Evolutionary conservation across 2,797 vertebrate species (phyloP).

Genomic region (Pseudochirops corinnae): DNA sequence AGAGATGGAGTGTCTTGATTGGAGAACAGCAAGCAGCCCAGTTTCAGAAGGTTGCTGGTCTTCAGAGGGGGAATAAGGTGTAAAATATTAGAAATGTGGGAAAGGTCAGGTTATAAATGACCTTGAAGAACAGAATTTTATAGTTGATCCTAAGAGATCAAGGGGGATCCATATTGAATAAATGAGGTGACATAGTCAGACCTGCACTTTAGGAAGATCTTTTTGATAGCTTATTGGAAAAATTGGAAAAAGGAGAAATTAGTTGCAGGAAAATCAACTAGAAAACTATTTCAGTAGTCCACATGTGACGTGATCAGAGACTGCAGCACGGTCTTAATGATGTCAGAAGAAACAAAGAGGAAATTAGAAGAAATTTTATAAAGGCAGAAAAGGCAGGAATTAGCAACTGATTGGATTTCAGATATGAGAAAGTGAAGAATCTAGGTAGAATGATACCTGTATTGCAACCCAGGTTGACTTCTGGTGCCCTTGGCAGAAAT

Average conservation of each 20-base stretch:
- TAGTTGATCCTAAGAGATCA: not conserved
- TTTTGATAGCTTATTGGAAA: not conserved
- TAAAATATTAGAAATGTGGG: not conserved
- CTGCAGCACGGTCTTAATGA: not conserved
- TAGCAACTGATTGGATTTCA: not conserved
- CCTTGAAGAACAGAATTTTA: not conserved
- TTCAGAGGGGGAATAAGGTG: not conserved
- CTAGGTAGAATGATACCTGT: not conserved
- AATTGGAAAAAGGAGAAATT: not conserved
- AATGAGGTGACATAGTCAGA: not conserved
- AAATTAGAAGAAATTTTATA: not conserved
- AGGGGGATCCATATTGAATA: not conserved
- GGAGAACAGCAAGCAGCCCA: fast-evolving
- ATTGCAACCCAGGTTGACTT: not conserved
- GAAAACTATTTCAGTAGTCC: not conserved
- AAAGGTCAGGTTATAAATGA: not conserved
- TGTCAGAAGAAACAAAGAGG: not conserved
- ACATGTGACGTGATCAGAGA: not conserved
- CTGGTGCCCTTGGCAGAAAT: not conserved
- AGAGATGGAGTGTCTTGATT: not conserved
- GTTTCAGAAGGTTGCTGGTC: not conserved
- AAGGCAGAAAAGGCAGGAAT: not conserved
- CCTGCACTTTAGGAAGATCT: not conserved
- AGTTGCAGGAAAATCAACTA: not conserved
- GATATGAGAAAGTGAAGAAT: not conserved